Conservation (phyloP, 2,888 invertebrate species). For the Panorpa germanica region DNA sequence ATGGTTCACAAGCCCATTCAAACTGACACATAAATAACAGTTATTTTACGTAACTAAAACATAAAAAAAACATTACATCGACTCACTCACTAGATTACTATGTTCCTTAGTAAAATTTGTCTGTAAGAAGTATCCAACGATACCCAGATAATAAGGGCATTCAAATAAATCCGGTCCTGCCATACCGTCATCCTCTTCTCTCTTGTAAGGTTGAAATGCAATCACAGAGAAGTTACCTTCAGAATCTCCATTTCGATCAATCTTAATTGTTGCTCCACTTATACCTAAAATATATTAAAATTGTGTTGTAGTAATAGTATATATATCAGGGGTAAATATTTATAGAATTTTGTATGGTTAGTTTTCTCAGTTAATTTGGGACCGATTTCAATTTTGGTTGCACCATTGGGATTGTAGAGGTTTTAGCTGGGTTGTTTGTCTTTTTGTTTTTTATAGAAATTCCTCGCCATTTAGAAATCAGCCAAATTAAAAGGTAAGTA, state of each 20-base stretch:
- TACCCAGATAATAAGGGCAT: conserved; percentile 62
- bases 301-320: background rate
- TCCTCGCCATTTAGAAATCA: no score
- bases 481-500: no score
- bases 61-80: no score
- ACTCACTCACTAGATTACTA: conserved; percentile 66
- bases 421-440: no score
- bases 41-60: no score
- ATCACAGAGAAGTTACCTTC: conserved; percentile 94
- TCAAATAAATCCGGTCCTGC: conserved; percentile 31
- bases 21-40: no score
- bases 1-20: no score
- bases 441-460: no score
- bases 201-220: conserved; percentile 43
- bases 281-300: conserved; percentile 44
- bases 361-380: background rate
- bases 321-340: background rate
- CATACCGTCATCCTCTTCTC: conserved; percentile 25
- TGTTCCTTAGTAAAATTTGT: no score
- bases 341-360: background rate
- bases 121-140: conserved; percentile 69
- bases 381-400: background rate
- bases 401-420: no score
- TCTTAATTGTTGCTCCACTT: conserved; percentile 79
- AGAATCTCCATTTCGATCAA: conserved; percentile 86